Evolutionary conservation across 2,797 vertebrate genomes (phyloP).

Genomic region (Enteromius afrohamiltoni): DNA sequence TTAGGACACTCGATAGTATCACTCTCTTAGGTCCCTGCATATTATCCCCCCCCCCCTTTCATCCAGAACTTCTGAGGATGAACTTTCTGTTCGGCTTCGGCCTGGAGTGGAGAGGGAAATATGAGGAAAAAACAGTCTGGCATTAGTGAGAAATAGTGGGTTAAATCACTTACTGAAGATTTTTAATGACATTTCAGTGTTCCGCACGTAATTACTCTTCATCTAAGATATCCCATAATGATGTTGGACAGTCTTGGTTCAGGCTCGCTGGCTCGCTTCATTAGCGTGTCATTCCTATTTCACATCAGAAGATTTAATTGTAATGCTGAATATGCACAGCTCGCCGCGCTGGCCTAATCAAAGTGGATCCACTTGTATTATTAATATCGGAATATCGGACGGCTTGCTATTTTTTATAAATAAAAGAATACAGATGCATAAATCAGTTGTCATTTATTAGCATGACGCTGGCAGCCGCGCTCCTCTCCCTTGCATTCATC

Average conservation of each 20-base stretch:
- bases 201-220: conserved; percentile 99
- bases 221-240: conserved; percentile 99
- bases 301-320: conserved; percentile 99
- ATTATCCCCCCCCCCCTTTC: conserved; percentile 69
- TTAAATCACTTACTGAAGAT: conserved; percentile 99
- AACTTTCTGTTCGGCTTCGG: conserved; percentile 84
- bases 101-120: conserved; percentile 66
- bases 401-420: conserved; percentile 99
- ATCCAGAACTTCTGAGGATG: conserved; percentile 84
- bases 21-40: conserved; percentile 84
- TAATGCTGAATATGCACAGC: conserved; percentile 99
- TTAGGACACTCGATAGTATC: conserved; percentile 90
- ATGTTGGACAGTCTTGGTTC: conserved; percentile 99
- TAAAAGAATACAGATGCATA: conserved; percentile 99
- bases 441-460: conserved; percentile 99
- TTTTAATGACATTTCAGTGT: conserved; percentile 99
- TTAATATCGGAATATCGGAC: conserved; percentile 99
- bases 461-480: conserved; percentile 93
- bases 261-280: conserved; percentile 99
- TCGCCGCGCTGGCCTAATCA: conserved; percentile 99
- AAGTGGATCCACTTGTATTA: conserved; percentile 99
- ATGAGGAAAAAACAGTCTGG: conserved; percentile 65
- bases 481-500: conserved; percentile 81
- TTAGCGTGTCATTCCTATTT: conserved; percentile 99
- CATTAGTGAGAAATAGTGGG: conserved; percentile 95